Base-by-base conservation (phyloP, 2,113 vertebrate genomes). In the Xiphophorus couchianus region DNA sequence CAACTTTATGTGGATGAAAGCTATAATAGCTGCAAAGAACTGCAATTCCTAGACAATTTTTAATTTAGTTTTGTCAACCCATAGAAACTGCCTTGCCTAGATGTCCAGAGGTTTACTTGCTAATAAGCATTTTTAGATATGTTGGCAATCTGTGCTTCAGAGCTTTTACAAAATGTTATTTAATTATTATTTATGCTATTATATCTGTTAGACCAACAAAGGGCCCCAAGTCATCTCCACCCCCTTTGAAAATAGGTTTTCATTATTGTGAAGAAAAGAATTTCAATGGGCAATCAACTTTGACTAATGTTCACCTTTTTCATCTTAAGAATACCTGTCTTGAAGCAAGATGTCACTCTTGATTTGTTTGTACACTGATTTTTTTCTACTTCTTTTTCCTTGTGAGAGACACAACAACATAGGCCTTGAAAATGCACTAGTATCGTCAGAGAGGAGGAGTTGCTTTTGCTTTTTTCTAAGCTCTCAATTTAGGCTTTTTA, bases 401-500 rank as follows among this genome's bases (percentile, higher is more conserved):
- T 48, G 33, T 27, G 12, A 39, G 78, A 42, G n/a, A 65, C 37
- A 72, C 33, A 80, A 28, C 8, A 8, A 66, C 30, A 28, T 44
- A 71, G 22, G 29, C n/a, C 51, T 39, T 33, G 3, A 67, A 39
- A 64, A 71, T 44, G 42, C 63, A 13, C 39, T 61, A 80, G 75
- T 68, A 58, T 17, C 67, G 2, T 39, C 69, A 76, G 42, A 62
- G 12, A 44, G 17, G 67, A 78, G 65, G 69, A 85, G 76, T 83
- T 76, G 73, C 78, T 82, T 78, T 88, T 74, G 71, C 68, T 84
- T 79, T 79, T 42, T 33, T 37, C 35, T n/a, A 13, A 37, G 29
- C 75, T 82, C 63, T 76, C 69, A 31, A 30, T 70, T 71, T n/a
- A 25, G 48, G 29, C 75, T 81, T 63, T 77, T 73, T 27, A 29